Evolutionary conservation across 2,888 invertebrate species (phyloP), one percentile per base, ranked within the genome.

Genomic region (Carpatolechia fugitivella): DNA sequence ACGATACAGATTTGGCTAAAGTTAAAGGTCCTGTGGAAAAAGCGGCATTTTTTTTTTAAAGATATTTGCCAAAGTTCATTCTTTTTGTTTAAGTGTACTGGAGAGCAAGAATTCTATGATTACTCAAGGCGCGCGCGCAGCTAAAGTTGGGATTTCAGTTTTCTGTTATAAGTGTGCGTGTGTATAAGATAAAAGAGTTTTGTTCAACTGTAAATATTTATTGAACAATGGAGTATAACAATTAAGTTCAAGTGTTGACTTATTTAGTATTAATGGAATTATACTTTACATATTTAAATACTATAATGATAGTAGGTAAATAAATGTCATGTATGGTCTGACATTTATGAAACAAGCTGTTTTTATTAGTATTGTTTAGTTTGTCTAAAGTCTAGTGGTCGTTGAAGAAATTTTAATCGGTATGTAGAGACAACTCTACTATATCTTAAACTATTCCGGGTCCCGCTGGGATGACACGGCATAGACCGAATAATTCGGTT

Each of bases 341-440:
- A 44, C 68, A 44, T 44, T 20, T 44, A n/a, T 41, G 41, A 62
- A 38, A 1, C 81, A 80, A 0, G 64, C 76, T 31, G 62, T 57
- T 0, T 51, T 59, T 10, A 8, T 33, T 33, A 33, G 3, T 33
- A 6, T 33, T 33, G 1, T 8, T 3, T n/a, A n/a, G 8, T n/a
- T n/a, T n/a, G n/a, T n/a, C n/a, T n/a, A n/a, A n/a, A n/a, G n/a
- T n/a, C n/a, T n/a, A n/a, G n/a, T n/a, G n/a, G n/a, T n/a, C n/a
- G n/a, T n/a, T n/a, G n/a, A n/a, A n/a, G n/a, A n/a, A n/a, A n/a
- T n/a, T n/a, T n/a, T n/a, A n/a, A n/a, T n/a, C n/a, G n/a, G n/a
- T n/a, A n/a, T n/a, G n/a, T n/a, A n/a, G n/a, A n/a, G n/a, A n/a
- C n/a, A n/a, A n/a, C n/a, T n/a, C n/a, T n/a, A n/a, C n/a, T n/a